These are phyloP conservation scores for Diabrotica balteata DNA, from an alignment of 2,888 invertebrate species.

Conservation along the genomic window DNA sequence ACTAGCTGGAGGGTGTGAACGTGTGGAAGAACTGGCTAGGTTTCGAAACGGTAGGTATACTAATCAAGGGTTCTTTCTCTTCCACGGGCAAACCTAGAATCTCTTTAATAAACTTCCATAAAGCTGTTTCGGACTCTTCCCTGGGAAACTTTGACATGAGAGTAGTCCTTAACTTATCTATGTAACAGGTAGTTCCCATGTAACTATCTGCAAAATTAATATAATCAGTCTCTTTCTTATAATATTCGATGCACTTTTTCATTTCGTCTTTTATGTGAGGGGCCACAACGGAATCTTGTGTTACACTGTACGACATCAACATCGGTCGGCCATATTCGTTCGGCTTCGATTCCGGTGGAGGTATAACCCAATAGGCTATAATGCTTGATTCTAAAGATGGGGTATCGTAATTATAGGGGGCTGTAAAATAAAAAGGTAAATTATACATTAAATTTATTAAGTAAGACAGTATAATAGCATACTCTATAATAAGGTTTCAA, in stretches of 20 bases:
- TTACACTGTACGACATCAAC: slow-evolving; percentile 84
- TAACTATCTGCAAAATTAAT: slow-evolving; percentile 73
- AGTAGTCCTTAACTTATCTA: slow-evolving; percentile 86
- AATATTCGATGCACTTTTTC: slow-evolving; percentile 84
- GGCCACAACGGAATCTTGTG: slow-evolving; percentile 82
- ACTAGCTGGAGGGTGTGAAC: slow-evolving; percentile 54
- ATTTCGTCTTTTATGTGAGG: slow-evolving; percentile 86
- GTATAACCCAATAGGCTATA: slow-evolving; percentile 92
- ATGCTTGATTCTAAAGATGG: slow-evolving; percentile 82
- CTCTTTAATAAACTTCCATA: slow-evolving; percentile 82
- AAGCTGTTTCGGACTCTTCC: slow-evolving; percentile 73
- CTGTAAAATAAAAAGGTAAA: slow-evolving; percentile 62
- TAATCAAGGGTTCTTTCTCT: slow-evolving; percentile 69
- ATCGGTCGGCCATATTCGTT: slow-evolving; percentile 93
- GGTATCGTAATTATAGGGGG: slow-evolving; percentile 83
- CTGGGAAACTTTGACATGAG: slow-evolving; percentile 82
- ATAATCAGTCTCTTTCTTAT: slow-evolving; percentile 73
- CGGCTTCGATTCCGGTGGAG: slow-evolving; percentile 92
- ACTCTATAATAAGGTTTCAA: no score
- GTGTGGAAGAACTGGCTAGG: slow-evolving; percentile 51
- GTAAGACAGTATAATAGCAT: no score
- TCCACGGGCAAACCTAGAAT: slow-evolving; percentile 78
- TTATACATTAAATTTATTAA: no score
- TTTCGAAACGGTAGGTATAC: slow-evolving; percentile 63
- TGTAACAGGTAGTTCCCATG: slow-evolving; percentile 74